These are phyloP conservation scores for Galerucella nymphaeae DNA, from an alignment of 2,888 invertebrate genomes.

Conservation along the genomic window DNA sequence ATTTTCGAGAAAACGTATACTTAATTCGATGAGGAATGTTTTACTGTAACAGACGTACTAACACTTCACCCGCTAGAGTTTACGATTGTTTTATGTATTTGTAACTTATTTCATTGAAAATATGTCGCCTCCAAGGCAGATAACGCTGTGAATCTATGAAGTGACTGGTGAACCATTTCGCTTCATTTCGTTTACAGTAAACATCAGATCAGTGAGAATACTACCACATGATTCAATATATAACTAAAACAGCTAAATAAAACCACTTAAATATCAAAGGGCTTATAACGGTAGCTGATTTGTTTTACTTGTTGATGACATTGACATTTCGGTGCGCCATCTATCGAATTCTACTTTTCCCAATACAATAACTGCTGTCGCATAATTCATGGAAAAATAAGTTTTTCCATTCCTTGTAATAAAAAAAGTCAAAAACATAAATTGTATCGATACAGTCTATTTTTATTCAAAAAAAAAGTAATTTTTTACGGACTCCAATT, in stretches of 20 bases:
- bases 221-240: not conserved
- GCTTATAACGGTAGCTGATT: too few species aligned
- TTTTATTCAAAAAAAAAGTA: not conserved
- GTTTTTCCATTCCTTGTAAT: too few species aligned
- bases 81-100: constrained; percentile 24
- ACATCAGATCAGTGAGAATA: constrained; percentile 28
- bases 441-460: not conserved
- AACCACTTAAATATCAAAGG: too few species aligned
- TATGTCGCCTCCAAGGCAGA: constrained; percentile 20
- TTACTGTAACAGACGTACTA: constrained; percentile 20
- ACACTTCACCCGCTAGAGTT: constrained; percentile 6
- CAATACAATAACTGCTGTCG: too few species aligned
- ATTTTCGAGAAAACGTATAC: constrained; percentile 14
- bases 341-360: too few species aligned
- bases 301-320: too few species aligned
- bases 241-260: too few species aligned
- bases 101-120: constrained; percentile 24
- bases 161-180: constrained; percentile 17
- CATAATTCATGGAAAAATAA: too few species aligned
- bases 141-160: constrained; percentile 7
- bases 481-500: not conserved
- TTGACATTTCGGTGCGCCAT: too few species aligned
- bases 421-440: too few species aligned
- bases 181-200: constrained; percentile 29
- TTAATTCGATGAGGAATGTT: constrained; percentile 13